Evolutionary conservation across 2,113 vertebrate genomes (phyloP).

Genomic region (Cololabis saira): DNA sequence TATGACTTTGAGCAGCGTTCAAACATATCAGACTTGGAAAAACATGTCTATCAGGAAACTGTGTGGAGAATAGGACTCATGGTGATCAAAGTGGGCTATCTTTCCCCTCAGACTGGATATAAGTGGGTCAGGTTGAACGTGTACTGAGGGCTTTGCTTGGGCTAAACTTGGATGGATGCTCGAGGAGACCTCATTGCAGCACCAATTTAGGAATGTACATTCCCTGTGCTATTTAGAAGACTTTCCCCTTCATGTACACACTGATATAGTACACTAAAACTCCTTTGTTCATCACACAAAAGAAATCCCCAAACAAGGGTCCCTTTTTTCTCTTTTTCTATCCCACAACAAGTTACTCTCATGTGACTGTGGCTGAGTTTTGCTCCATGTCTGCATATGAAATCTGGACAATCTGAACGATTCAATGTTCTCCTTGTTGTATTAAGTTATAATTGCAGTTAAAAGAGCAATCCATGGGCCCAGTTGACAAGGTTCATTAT

Average conservation of each 20-base stretch:
- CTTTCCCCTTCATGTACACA: slow-evolving; percentile 24
- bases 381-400: too few species aligned
- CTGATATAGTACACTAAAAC: slow-evolving; percentile 9
- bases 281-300: not conserved
- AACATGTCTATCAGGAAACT: slow-evolving; percentile 16
- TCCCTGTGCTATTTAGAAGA: slow-evolving; percentile 35
- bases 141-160: slow-evolving; percentile 53
- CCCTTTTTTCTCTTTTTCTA: not conserved
- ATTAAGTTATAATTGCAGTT: too few species aligned
- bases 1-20: not conserved
- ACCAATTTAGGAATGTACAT: slow-evolving; percentile 44
- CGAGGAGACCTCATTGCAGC: slow-evolving; percentile 63
- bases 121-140: slow-evolving; percentile 73
- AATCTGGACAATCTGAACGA: too few species aligned
- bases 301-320: slow-evolving; percentile 13
- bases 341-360: not conserved
- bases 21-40: not conserved
- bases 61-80: slow-evolving; percentile 25
- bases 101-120: slow-evolving; percentile 65
- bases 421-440: too few species aligned
- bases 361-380: not conserved
- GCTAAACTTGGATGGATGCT: slow-evolving; percentile 64
- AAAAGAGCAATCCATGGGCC: too few species aligned
- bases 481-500: too few species aligned
- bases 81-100: slow-evolving; percentile 69